Percentiles rank a stretch among this genome's conserved stretches.
These are phyloP conservation scores for Podarcis muralis DNA, from an alignment of 2,113 vertebrate genomes.

Conservation along the genomic window DNA sequence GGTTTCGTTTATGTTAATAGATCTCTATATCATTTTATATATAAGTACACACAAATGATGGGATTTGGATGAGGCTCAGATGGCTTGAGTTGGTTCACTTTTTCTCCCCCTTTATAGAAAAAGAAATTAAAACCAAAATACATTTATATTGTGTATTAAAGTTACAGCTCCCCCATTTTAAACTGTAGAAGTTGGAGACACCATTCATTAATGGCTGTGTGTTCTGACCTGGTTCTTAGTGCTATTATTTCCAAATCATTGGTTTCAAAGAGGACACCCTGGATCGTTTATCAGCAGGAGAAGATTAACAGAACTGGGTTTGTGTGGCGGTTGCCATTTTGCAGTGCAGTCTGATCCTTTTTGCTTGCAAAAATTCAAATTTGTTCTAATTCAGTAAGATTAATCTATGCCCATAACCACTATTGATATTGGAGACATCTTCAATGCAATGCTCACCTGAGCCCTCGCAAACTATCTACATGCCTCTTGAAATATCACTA, in stretches of 20 bases:
- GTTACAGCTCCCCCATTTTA: conserved; percentile 53
- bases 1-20: conserved; percentile 74
- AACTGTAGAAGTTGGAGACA: conserved; percentile 34
- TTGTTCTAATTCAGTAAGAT: neutral
- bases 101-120: conserved; percentile 45
- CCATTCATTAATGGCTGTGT: neutral
- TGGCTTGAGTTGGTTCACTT: conserved; percentile 68
- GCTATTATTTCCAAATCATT: neutral
- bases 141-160: conserved; percentile 60
- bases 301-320: neutral
- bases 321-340: neutral
- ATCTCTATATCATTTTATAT: conserved; percentile 69
- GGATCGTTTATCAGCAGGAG: neutral
- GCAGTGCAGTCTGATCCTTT: neutral
- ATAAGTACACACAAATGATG: conserved; percentile 79
- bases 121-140: conserved; percentile 47
- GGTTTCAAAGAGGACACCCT: neutral
- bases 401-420: neutral
- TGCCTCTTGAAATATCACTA: neutral
- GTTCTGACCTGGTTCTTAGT: neutral
- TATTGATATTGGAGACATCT: neutral
- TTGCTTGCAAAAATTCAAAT: neutral
- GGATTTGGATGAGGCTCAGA: conserved; percentile 58
- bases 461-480: neutral
- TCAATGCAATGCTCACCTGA: neutral